Evolutionary conservation across 1,140 invertebrate genomes (phyloP).

Genomic region (Cydia amplana): DNA sequence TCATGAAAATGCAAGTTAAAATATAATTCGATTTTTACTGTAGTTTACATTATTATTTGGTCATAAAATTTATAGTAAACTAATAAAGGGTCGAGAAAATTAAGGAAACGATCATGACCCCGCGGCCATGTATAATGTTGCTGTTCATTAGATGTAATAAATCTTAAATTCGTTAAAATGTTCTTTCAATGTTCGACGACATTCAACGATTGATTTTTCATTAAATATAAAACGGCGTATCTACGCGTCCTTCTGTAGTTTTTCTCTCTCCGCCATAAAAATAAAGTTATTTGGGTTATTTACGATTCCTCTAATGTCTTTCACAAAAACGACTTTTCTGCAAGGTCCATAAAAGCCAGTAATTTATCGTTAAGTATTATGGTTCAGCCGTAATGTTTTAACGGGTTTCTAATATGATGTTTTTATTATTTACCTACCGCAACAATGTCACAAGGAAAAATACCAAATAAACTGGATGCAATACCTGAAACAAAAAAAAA

Average conservation of each 20-base stretch:
- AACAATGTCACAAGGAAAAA: not conserved
- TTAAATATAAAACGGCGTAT: not conserved
- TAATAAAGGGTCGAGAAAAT: constrained; percentile 18
- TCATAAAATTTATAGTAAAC: not conserved
- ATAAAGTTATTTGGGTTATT: constrained; percentile 32
- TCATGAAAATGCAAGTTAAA: constrained; percentile 5
- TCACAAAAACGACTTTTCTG: constrained; percentile 29
- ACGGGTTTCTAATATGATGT: not conserved
- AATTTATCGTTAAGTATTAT: constrained; percentile 26
- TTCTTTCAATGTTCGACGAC: not conserved
- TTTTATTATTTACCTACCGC: not conserved
- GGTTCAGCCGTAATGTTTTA: not conserved
- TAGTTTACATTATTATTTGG: not conserved
- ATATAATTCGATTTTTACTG: not conserved
- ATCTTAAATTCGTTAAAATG: not conserved
- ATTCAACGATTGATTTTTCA: constrained; percentile 2
- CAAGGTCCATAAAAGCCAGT: constrained; percentile 26
- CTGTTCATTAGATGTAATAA: not conserved
- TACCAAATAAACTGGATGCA: not conserved
- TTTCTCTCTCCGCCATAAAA: constrained; percentile 20
- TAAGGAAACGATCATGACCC: constrained; percentile 3
- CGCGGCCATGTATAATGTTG: not conserved
- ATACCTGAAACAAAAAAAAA: constrained; percentile 46
- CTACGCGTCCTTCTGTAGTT: not conserved
- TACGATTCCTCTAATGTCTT: constrained; percentile 25